Evolutionary conservation across 2,888 invertebrate genomes (phyloP), one percentile per base, ranked within the genome.

Genomic region (Hymenopus coronatus): DNA sequence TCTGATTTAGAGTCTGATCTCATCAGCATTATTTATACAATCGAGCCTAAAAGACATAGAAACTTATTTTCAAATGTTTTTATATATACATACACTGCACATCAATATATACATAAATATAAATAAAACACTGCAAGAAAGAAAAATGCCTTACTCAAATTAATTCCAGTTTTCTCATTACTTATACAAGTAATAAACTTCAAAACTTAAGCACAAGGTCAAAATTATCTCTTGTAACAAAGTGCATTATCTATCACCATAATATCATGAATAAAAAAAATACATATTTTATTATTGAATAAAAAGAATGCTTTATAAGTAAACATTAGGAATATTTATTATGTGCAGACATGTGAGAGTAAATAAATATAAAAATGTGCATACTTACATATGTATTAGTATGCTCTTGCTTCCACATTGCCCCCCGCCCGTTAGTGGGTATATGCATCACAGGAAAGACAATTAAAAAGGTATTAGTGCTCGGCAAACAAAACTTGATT

Each of bases 391-490:
- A 89, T 27, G 40, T 82, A 89, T 89, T 89, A 89, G 88, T 89
- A 89, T 88, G 88, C 84, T 88, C 87, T 88, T 83, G 83, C n/a
- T 84, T 88, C 88, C 88, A 85, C 30, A 30, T 85, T 87, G 30
- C 87, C 90, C 88, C 89, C 89, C 84, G 89, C 88, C 88, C 90
- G 89, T 90, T 90, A 90, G 90, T 90, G 89, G 89, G 88, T 88
- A 83, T 89, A 88, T 89, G 90, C 89, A 89, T 86, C 89, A 89
- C 70, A 89, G 88, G 89, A 89, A 85, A 89, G 85, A 88, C 83
- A 88, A 89, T 86, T 85, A 88, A 89, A 89, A 89, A 46, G 28
- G 28, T 85, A 89, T 89, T 89, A 89, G 89, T 89, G 83, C 15
- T 84, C 54, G 33, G 85, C 82, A 88, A 88, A 70, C 27, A 85